phyloP scores from a whole-genome alignment of 2,113 vertebrate species.

The Redunca redunca region DNA sequence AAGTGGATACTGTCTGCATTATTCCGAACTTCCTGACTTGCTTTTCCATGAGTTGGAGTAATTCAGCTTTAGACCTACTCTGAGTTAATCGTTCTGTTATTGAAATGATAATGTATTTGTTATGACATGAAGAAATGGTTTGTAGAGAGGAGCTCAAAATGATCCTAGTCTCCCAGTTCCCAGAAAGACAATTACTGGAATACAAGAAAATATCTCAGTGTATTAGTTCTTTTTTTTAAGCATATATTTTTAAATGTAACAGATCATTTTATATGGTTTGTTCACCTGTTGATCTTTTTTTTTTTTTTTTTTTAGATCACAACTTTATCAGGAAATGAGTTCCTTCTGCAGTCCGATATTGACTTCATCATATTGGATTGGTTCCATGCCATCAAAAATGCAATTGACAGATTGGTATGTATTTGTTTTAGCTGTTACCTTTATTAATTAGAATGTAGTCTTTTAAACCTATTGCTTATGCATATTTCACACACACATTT shows the following conservation, averaged over 20 bases:
- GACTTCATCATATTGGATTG: slow-evolving; percentile 88
- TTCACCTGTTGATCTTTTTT: slow-evolving; percentile 72
- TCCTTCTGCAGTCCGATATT: slow-evolving; percentile 89
- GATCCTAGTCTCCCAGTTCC: slow-evolving; percentile 43
- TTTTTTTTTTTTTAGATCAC: slow-evolving; percentile 82
- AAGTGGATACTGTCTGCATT: slow-evolving; percentile 30
- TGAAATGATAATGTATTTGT: slow-evolving; percentile 78
- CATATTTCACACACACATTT: slow-evolving; percentile 48
- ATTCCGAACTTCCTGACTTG: slow-evolving; percentile 49
- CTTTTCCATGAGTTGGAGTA: slow-evolving; percentile 53
- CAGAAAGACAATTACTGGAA: slow-evolving; percentile 62
- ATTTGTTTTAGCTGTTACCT: slow-evolving; percentile 83
- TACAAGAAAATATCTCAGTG: slow-evolving; percentile 39
- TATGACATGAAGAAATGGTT: slow-evolving; percentile 75
- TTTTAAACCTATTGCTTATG: slow-evolving; percentile 72
- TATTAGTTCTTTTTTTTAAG: background rate
- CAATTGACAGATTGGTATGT: slow-evolving; percentile 89
- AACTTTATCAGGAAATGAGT: slow-evolving; percentile 87
- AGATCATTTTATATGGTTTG: slow-evolving; percentile 9
- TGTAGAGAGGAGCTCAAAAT: slow-evolving; percentile 74
- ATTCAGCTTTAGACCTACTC: slow-evolving; percentile 61
- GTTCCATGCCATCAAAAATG: slow-evolving; percentile 90
- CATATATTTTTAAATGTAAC: slow-evolving; percentile 14
- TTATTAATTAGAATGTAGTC: slow-evolving; percentile 82
- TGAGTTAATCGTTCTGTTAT: slow-evolving; percentile 69